Evolutionary conservation across 2,797 vertebrate genomes (phyloP).

Genomic region (Chelon labrosus): DNA sequence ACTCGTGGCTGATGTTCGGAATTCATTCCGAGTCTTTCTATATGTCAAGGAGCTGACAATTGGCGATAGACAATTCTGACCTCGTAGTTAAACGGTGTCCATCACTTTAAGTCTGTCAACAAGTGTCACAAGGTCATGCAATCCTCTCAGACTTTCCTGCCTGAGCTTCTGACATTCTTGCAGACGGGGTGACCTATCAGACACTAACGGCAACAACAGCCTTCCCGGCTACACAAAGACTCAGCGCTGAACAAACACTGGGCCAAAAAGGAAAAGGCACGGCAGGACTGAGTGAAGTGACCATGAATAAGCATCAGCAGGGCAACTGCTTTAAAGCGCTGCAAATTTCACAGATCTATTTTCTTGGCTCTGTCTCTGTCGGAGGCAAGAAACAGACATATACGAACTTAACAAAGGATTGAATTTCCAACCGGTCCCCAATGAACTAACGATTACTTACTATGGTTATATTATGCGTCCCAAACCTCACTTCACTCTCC

Average conservation of each 20-base stretch:
- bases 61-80: constrained; percentile 45
- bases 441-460: constrained; percentile 63
- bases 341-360: constrained; percentile 62
- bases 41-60: constrained; percentile 33
- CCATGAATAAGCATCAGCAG: constrained; percentile 62
- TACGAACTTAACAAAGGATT: constrained; percentile 63
- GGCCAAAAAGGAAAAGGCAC: constrained; percentile 32
- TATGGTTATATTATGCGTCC: constrained; percentile 69
- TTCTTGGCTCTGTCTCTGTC: constrained; percentile 37
- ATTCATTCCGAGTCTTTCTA: constrained; percentile 39
- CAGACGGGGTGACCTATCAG: constrained; percentile 46
- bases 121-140: constrained; percentile 64
- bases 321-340: constrained; percentile 60
- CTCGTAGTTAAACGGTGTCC: constrained; percentile 61
- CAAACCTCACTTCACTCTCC: constrained; percentile 61
- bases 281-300: constrained; percentile 53
- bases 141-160: constrained; percentile 55
- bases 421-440: constrained; percentile 63
- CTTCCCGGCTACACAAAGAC: constrained; percentile 34
- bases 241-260: constrained; percentile 52
- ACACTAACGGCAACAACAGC: constrained; percentile 47
- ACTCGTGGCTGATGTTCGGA: constrained; percentile 52
- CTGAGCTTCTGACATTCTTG: constrained; percentile 33
- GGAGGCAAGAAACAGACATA: constrained; percentile 48
- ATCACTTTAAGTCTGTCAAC: constrained; percentile 71